Evolutionary conservation across 2,113 vertebrate species (phyloP).

Genomic region (Dipodomys stephensi): DNA sequence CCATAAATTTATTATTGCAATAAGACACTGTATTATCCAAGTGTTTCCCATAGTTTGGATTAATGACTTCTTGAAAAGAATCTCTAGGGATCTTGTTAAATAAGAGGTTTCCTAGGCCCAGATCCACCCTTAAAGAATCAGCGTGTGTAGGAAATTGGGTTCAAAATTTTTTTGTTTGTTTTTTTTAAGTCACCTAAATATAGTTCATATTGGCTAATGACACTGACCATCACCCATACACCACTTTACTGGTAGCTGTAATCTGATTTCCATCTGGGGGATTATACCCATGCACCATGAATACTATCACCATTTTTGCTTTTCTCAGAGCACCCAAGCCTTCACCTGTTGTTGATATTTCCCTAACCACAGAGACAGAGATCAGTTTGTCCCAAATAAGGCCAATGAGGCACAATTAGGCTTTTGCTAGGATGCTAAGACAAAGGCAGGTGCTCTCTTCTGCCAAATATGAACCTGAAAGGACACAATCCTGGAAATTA

Average conservation of each 20-base stretch:
- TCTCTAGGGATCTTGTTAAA: conserved; percentile 60
- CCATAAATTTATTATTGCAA: conserved; percentile 62
- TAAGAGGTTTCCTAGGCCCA: conserved; percentile 10
- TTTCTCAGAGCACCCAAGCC: background rate
- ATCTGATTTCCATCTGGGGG: background rate
- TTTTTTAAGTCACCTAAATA: background rate
- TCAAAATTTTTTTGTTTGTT: too few relatives aligned
- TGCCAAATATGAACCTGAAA: background rate
- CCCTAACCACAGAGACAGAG: background rate
- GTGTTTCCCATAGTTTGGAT: conserved; percentile 53
- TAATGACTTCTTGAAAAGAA: conserved; percentile 53
- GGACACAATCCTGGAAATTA: background rate
- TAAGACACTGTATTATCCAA: conserved; percentile 42
- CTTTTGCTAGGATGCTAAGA: background rate
- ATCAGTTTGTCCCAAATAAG: background rate
- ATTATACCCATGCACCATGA: background rate
- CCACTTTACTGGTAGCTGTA: background rate
- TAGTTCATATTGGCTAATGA: background rate
- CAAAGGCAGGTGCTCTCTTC: background rate
- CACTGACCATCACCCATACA: background rate
- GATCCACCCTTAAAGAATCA: background rate
- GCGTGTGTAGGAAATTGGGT: too few relatives aligned
- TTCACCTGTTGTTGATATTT: background rate
- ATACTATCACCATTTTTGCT: background rate
- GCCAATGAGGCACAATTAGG: background rate